Base-by-base conservation (phyloP, 2,888 invertebrate species). In the Phanerotoma sp. region DNA sequence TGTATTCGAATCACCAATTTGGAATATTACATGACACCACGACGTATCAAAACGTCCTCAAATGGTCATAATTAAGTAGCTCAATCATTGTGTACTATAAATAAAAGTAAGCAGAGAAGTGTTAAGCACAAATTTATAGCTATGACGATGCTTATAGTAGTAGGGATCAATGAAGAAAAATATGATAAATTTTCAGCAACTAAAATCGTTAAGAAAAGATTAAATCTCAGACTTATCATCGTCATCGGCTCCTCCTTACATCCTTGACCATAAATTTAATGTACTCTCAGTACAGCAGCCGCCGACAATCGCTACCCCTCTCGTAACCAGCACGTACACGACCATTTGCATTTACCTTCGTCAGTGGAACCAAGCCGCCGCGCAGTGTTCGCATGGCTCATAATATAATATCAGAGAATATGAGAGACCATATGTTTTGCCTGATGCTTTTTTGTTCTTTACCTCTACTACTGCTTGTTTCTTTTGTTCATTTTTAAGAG, bases 251-350 rank as follows among this genome's bases (percentile, higher is more conserved):
- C 61, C 58, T 57, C 58, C 58, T 63, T 60, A 57, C 53, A 58
- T 61, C 58, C 58, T 54, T 49, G 57, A 60, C 58, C 62, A 62
- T 63, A 62, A 63, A 62, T 63, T 62, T 60, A 62, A 60, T 60
- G 58, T 55, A 50, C 35, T 54, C 20, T 48, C n/a, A n/a, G 18
- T 33, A 20, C 57, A 51, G 58, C 56, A 56, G 58, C 60, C 57
- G 62, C 63, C 63, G 63, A 63, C 63, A 63, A 63, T 62, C 63
- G 60, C 54, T 56, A 63, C 57, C 49, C 33, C 58, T 57, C 55
- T 57, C 50, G 59, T 51, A 61, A 62, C 54, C 55, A 60, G 60
- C 61, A 63, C 63, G 59, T 52, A 54, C 56, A 57, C 51, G 57
- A 51, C 49, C 61, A 61, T 60, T 61, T 62, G 62, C 59, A 61